Base-by-base conservation (phyloP, 2,113 vertebrate species). In the Nerophis lumbriciformis region DNA sequence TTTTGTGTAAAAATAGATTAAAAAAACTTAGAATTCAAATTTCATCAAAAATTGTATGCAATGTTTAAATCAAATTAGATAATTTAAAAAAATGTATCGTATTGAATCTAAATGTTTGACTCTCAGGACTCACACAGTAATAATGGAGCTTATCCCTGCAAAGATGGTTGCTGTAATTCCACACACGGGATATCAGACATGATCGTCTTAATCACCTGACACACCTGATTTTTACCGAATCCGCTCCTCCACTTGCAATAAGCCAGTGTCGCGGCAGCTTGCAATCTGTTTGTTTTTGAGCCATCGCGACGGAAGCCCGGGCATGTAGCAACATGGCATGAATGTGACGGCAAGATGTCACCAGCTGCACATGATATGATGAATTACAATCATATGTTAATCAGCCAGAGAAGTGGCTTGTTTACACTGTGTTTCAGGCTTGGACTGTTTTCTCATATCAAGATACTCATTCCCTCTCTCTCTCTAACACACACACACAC, bases 361-460 rank as follows among this genome's bases (percentile, higher is more conserved):
- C 80, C 80, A 80, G 85, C 84, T 82, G 87, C 73, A 77, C 77
- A 77, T 35, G 81, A 80, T 85, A 81, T 87, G 78, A 87, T 87
- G 84, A 85, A 88, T 87, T 87, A 86, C 79, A 88, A 87, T 86
- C 80, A 85, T 81, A 88, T 87, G 88, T 86, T 89, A 88, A 89
- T 88, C 80, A 85, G 77, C 72, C 58, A 14, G 79, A 82, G 79
- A 85, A 85, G 85, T 81, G 76, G 71, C 75, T 81, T 87, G 82
- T 87, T 89, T 86, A 87, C 87, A 76, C 66, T 11, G 66, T 65
- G 53, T 81, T 85, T 68, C 71, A 73, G 48, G 77, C 74, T 74
- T 58, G 61, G 72, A 76, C 59, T 72, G 69, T 69, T 84, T 78
- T 70, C 60, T 54, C 62, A 37, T 55, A 62, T 49, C 60, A 48